phyloP scores from a whole-genome alignment of 2,113 vertebrate genomes.

The Camelus bactrianus region DNA sequence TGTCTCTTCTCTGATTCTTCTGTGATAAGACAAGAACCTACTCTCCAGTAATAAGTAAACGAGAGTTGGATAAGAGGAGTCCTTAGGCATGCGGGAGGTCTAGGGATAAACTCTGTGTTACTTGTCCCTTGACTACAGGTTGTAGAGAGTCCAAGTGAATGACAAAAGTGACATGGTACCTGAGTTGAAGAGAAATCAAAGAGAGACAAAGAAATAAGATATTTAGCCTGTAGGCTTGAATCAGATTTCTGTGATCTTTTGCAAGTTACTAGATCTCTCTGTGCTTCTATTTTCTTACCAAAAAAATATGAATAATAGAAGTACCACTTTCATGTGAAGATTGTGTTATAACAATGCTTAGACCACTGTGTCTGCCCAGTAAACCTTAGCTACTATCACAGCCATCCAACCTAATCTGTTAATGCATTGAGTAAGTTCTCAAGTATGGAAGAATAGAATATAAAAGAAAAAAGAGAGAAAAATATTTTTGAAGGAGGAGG shows the following conservation, averaged over 20 bases:
- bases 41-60: too few species aligned
- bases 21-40: too few species aligned
- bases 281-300: background rate
- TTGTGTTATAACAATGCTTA: background rate
- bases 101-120: fast-evolving
- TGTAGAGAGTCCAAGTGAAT: background rate
- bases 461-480: background rate
- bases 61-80: background rate
- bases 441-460: background rate
- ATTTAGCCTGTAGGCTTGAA: background rate
- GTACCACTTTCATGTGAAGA: background rate
- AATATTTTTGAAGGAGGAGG: background rate
- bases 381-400: background rate
- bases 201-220: background rate
- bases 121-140: background rate
- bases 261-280: background rate
- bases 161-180: background rate
- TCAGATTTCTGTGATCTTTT: background rate
- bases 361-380: background rate
- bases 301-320: background rate
- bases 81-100: background rate
- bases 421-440: background rate
- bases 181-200: background rate
- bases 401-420: background rate
- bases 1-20: too few species aligned